Conservation (phyloP, 2,797 vertebrate species). For the Hypotaenidia okinawae region DNA sequence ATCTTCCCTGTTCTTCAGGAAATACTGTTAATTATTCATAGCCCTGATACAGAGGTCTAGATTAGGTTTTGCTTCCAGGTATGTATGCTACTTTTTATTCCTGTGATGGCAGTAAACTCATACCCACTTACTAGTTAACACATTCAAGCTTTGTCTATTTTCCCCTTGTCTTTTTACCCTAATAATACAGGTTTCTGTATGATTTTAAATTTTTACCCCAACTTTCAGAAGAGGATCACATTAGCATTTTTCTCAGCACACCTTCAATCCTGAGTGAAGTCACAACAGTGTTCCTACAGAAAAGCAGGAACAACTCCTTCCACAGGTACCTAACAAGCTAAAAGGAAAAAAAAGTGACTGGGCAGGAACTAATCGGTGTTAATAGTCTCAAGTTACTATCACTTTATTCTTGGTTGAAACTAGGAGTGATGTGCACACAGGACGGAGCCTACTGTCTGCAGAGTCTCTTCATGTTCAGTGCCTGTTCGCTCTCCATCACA, state of each 20-base stretch:
- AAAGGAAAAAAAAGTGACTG: background rate
- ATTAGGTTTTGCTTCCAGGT: background rate
- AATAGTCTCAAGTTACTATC: background rate
- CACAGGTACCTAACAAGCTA: background rate
- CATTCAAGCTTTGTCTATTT: background rate
- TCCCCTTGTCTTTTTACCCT: background rate
- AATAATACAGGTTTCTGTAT: background rate
- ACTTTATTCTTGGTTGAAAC: background rate
- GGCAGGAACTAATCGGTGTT: background rate
- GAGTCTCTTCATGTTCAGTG: background rate
- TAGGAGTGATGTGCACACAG: background rate
- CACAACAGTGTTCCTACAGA: background rate
- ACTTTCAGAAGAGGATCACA: background rate
- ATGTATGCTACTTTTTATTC: background rate
- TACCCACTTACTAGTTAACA: background rate
- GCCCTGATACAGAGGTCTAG: background rate
- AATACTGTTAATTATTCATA: background rate
- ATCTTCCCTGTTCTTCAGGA: background rate
- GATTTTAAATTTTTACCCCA: background rate
- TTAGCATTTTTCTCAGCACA: background rate
- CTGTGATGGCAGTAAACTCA: background rate
- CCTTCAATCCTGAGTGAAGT: background rate
- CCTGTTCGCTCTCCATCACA: background rate
- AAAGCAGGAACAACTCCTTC: background rate
- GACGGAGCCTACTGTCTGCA: background rate